Percentiles rank a stretch among this genome's conserved stretches.
These are phyloP conservation scores for Triplophysa yarkandensis DNA, from an alignment of 2,797 vertebrate genomes.

Conservation along the genomic window DNA sequence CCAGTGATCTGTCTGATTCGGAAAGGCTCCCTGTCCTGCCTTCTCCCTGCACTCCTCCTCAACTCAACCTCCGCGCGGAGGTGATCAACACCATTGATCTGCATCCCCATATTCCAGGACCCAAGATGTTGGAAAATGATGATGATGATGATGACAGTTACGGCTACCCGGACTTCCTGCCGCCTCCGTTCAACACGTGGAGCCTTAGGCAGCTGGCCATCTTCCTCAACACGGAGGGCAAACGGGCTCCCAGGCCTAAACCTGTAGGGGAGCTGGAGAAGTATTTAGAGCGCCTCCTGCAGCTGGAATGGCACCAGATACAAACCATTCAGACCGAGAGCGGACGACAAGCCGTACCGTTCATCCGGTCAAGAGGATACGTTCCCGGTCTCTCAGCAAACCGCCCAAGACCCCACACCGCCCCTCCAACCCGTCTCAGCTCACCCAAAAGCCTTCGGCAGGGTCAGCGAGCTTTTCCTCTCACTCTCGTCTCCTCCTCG, in stretches of 20 bases:
- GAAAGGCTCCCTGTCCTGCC: conserved; percentile 88
- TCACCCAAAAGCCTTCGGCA: conserved; percentile 78
- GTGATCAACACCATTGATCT: conserved; percentile 83
- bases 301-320: conserved; percentile 92
- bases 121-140: conserved; percentile 62
- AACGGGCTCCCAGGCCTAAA: conserved; percentile 72
- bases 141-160: conserved; percentile 69
- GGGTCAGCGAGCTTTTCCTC: conserved; percentile 72
- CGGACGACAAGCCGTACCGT: conserved; percentile 66
- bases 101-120: conserved; percentile 71
- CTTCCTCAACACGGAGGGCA: conserved; percentile 83
- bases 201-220: conserved; percentile 85
- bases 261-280: conserved; percentile 82
- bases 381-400: conserved; percentile 58
- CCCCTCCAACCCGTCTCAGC: conserved; percentile 76
- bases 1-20: conserved; percentile 94
- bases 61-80: conserved; percentile 90
- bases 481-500: conserved; percentile 67
- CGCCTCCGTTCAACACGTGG: conserved; percentile 91
- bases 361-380: conserved; percentile 56
- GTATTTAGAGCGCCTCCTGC: conserved; percentile 86
- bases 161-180: conserved; percentile 89
- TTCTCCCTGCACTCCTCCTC: conserved; percentile 88
- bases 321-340: conserved; percentile 86
- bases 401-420: conserved; percentile 77